Evolutionary conservation across 1,140 invertebrate species (phyloP).

Genomic region (Charaxes varanes): DNA sequence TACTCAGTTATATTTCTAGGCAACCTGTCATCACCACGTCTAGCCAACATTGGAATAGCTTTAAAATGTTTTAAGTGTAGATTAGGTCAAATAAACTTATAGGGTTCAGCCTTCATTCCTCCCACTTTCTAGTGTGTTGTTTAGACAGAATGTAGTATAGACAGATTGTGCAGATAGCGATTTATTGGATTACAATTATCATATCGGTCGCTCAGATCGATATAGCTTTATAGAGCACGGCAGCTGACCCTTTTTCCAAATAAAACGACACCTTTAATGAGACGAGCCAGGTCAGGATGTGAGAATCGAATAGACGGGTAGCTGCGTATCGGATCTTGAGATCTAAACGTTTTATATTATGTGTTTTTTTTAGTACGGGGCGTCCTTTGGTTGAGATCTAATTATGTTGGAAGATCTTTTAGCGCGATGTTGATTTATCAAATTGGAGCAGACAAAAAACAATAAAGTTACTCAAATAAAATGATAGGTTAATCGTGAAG

Average conservation of each 20-base stretch:
- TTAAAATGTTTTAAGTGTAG: too few species aligned
- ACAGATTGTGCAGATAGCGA: conserved; percentile 42
- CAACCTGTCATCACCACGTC: too few species aligned
- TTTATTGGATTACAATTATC: conserved; percentile 64
- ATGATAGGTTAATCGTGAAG: too few species aligned
- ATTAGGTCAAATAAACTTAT: too few species aligned
- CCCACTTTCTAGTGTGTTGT: conserved; percentile 18
- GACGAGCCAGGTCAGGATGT: conserved; percentile 39
- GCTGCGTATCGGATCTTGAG: conserved; percentile 35
- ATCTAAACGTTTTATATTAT: conserved; percentile 35
- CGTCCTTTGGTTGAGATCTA: conserved; percentile 7
- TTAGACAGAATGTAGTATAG: conserved; percentile 27
- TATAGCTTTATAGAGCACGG: conserved; percentile 45
- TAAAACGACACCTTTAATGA: conserved; percentile 62
- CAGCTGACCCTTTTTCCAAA: conserved; percentile 45
- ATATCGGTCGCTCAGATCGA: conserved; percentile 53
- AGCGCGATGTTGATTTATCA: conserved; percentile 6
- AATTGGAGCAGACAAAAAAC: too few species aligned
- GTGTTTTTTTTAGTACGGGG: conserved; percentile 13
- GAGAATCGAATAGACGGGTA: conserved; percentile 38
- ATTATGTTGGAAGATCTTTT: conserved; percentile 17
- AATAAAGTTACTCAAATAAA: too few species aligned
- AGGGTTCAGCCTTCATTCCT: too few species aligned
- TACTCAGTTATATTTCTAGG: too few species aligned
- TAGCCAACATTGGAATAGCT: too few species aligned